Base-by-base conservation (phyloP, 2,797 vertebrate genomes). In the Diplodus sargus region DNA sequence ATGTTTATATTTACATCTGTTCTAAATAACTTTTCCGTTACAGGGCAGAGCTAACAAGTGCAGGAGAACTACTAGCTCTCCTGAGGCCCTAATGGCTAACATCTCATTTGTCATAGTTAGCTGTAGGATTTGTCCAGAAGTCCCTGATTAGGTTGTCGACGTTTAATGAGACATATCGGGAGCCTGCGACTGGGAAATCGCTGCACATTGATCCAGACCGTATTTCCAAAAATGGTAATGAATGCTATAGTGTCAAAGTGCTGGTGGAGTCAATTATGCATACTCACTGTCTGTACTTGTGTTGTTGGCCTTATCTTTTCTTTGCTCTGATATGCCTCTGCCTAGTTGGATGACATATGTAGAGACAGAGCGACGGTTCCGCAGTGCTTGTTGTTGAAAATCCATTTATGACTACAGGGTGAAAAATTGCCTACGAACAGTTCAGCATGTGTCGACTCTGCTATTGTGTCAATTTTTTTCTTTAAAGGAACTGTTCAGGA, bases 21-120 rank as follows among this genome's bases (percentile, higher is more conserved):
- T 78, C 49, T 73, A 49, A 78, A 83, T 82, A 83, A 81, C 70
- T 78, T 74, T 34, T 74, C 63, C 2, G 2, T 75, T 75, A 45
- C 54, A 63, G 48, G 62, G 34, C 34, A 4, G 47, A 12, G 48
- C 43, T 57, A 18, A 39, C 43, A 34, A 58, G 67, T 47, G 68
- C 22, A 18, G 12, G 8, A 16, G 48, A 72, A 4, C 65, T 51
- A 16, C 70, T 74, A 51, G 66, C 71, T 74, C 71, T 58, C 49
- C 9, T 6, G 62, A 72, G 77, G 68, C 47, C 30, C 60, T 11
- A 23, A 57, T 30, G 63, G 74, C 43, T 20, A 39, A 59, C 65
- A 80, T 71, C 82, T 79, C 87, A 82, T 92, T 89, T 81, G 84
- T 93, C 87, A 85, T 81, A 65, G 85, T 93, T 91, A 91, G 86